Conservation (phyloP, 1,140 invertebrate genomes). For the Aphelenchoides fujianensis region DNA sequence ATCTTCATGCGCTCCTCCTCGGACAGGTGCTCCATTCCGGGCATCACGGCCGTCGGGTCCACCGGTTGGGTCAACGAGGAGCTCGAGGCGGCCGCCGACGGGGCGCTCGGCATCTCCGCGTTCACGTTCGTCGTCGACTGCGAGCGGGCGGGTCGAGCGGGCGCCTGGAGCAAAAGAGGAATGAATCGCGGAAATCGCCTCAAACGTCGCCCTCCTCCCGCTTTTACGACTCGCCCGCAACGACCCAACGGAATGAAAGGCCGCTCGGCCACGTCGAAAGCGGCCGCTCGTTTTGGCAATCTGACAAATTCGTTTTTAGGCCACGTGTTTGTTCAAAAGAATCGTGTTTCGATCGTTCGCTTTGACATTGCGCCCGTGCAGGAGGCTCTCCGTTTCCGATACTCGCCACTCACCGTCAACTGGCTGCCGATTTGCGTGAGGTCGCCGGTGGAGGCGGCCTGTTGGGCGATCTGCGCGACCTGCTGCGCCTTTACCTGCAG, state of each 20-base stretch:
- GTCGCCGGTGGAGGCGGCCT: slow-evolving; percentile 32
- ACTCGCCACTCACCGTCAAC: not conserved
- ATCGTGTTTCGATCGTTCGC: too few relatives aligned
- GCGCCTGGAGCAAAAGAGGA: not conserved
- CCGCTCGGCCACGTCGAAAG: too few relatives aligned
- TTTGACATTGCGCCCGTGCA: too few relatives aligned
- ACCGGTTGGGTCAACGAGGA: not conserved
- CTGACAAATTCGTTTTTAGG: not conserved
- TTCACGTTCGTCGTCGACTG: not conserved
- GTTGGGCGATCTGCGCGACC: slow-evolving; percentile 40
- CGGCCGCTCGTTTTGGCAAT: too few relatives aligned
- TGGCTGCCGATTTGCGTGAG: slow-evolving; percentile 33
- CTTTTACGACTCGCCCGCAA: not conserved
- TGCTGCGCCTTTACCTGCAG: slow-evolving; percentile 37
- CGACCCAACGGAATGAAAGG: not conserved
- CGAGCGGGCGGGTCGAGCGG: not conserved
- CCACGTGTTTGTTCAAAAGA: not conserved
- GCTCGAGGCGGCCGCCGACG: not conserved
- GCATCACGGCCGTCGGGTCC: slow-evolving; percentile 14
- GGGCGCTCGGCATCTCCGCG: not conserved
- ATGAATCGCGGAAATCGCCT: not conserved
- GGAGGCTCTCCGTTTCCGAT: too few relatives aligned
- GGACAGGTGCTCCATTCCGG: slow-evolving; percentile 59
- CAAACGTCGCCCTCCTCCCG: not conserved
- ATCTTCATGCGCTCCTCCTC: slow-evolving; percentile 57